Percentiles rank a stretch among this genome's conserved stretches.
Conservation (phyloP, 2,113 vertebrate species). For the Rattus rattus region DNA sequence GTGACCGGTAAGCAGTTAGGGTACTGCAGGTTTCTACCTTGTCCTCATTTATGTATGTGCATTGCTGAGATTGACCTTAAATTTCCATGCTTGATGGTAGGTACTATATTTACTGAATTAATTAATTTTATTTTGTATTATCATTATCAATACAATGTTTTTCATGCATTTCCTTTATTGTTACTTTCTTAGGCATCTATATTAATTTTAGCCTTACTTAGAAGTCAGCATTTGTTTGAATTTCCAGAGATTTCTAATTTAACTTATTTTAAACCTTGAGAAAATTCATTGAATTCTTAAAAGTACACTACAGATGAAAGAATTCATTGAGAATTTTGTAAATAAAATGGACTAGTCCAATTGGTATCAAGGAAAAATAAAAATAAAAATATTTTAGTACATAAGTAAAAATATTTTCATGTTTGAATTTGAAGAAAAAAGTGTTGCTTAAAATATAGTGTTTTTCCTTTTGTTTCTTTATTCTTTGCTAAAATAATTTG, state of each 20-base stretch:
- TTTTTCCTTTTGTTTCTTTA: neutral
- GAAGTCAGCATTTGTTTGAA: neutral
- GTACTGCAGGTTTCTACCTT: neutral
- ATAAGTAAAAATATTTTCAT: conserved; percentile 16
- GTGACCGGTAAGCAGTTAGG: no score
- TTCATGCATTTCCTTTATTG: neutral
- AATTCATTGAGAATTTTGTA: conserved; percentile 38
- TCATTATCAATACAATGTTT: neutral
- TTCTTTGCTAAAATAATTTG: conserved; percentile 43
- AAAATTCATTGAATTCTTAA: neutral
- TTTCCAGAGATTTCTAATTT: neutral
- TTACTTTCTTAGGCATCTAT: neutral
- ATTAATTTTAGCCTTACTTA: neutral
- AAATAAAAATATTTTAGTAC: conserved; percentile 38
- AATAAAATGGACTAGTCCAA: neutral
- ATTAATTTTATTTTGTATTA: neutral
- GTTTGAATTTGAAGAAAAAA: neutral
- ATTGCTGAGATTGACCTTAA: no score
- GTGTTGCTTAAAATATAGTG: neutral
- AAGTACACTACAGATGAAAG: conserved; percentile 1
- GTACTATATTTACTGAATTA: no score
- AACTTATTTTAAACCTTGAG: neutral
- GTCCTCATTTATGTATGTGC: neutral
- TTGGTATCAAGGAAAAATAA: neutral
- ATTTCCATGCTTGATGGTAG: neutral